Conservation (phyloP, 2,888 invertebrate species). For the Alsophila aescularia region DNA sequence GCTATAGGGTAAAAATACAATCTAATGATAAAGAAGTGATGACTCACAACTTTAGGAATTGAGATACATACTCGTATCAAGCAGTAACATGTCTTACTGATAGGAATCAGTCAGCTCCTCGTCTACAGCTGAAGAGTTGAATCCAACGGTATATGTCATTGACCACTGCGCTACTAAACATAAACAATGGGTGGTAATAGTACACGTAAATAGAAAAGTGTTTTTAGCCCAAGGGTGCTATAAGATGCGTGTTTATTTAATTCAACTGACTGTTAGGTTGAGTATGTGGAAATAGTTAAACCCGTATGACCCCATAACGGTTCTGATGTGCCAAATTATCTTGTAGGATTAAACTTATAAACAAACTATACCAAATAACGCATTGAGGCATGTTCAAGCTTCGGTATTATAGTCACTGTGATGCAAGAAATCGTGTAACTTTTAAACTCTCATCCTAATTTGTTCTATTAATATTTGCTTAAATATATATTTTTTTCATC, state of each 20-base stretch:
- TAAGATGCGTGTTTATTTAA: conserved; percentile 27
- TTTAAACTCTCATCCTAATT: too few species aligned
- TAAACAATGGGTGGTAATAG: conserved; percentile 45
- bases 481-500: too few species aligned
- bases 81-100: not conserved
- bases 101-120: not conserved
- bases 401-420: too few species aligned
- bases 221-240: conserved; percentile 51
- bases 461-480: too few species aligned
- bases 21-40: too few species aligned
- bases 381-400: too few species aligned
- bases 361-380: too few species aligned
- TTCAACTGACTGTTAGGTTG: conserved; percentile 6
- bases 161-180: conserved; percentile 54
- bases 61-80: too few species aligned
- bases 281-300: conserved; percentile 21
- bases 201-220: conserved; percentile 42
- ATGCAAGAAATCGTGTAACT: too few species aligned
- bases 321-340: conserved; percentile 2
- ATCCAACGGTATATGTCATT: conserved; percentile 54
- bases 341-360: not conserved
- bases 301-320: conserved; percentile 6
- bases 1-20: too few species aligned
- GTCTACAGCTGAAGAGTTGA: conserved; percentile 20
- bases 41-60: too few species aligned